Conservation (phyloP, 2,888 invertebrate genomes). For the Barypeithes pellucidus region DNA sequence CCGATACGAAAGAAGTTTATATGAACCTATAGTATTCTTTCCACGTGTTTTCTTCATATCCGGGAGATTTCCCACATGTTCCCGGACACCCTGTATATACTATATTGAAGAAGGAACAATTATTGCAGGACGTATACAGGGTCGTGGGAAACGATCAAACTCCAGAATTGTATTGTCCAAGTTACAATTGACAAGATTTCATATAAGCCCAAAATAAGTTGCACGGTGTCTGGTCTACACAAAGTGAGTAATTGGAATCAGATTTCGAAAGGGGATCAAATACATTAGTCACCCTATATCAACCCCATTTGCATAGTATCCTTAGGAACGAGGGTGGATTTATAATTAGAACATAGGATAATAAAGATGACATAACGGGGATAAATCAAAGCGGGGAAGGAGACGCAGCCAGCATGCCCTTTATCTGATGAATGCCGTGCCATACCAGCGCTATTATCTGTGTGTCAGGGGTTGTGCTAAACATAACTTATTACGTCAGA, state of each 20-base stretch:
- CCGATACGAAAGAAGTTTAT: too few species aligned
- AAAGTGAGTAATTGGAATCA: not conserved
- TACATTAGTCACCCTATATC: conserved; percentile 4
- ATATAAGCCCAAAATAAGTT: too few species aligned
- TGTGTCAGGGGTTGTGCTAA: conserved; percentile 31
- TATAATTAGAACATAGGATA: not conserved
- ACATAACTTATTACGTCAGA: conserved; percentile 24
- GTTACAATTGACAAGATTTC: too few species aligned
- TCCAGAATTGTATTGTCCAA: too few species aligned
- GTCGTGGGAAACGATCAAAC: too few species aligned
- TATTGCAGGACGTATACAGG: too few species aligned
- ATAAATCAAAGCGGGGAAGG: not conserved
- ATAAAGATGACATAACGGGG: not conserved
- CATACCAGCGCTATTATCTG: conserved; percentile 12
- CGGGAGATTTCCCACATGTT: too few species aligned
- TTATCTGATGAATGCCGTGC: not conserved
- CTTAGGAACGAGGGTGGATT: not conserved
- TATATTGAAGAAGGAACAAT: too few species aligned
- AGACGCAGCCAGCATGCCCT: not conserved
- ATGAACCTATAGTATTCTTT: too few species aligned
- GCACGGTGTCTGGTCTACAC: not conserved
- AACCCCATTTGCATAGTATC: conserved; percentile 4
- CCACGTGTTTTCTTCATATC: too few species aligned
- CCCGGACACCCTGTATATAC: too few species aligned
- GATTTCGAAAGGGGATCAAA: not conserved